Evolutionary conservation across 2,113 vertebrate genomes (phyloP).

Genomic region (Nanorana parkeri): DNA sequence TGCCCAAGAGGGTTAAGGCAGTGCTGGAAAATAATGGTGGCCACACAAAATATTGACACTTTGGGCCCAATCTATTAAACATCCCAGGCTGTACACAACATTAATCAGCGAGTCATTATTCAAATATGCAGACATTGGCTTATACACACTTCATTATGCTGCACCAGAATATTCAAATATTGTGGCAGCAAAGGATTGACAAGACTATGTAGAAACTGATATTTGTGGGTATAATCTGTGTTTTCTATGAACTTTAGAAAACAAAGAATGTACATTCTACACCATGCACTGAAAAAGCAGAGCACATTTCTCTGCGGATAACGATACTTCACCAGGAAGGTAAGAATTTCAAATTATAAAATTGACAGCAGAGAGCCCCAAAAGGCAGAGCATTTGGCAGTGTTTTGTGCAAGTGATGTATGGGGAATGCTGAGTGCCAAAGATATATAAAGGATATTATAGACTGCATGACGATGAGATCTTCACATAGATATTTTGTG

Average conservation of each 20-base stretch:
- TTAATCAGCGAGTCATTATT: no score
- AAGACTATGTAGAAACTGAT: not conserved
- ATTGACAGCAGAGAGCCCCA: slow-evolving; percentile 25
- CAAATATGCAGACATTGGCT: no score
- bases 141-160: not conserved
- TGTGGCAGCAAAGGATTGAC: no score
- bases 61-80: no score
- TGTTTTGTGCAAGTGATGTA: slow-evolving; percentile 39
- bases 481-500: slow-evolving; percentile 16
- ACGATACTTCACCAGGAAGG: slow-evolving; percentile 21
- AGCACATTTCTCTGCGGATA: slow-evolving; percentile 16
- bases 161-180: not conserved
- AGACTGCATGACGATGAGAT: not conserved
- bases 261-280: slow-evolving; percentile 1
- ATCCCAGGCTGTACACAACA: no score
- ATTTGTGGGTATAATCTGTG: not conserved
- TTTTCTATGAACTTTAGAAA: not conserved
- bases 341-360: slow-evolving; percentile 41
- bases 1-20: no score
- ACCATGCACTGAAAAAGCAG: slow-evolving; percentile 1
- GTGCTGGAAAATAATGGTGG: no score
- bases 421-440: slow-evolving; percentile 27
- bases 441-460: slow-evolving; percentile 39
- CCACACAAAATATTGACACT: no score
- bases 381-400: slow-evolving; percentile 43